Percentiles rank a stretch among this genome's conserved stretches.
phyloP scores from a whole-genome alignment of 2,797 vertebrate species.

The Anolis apletophallus region DNA sequence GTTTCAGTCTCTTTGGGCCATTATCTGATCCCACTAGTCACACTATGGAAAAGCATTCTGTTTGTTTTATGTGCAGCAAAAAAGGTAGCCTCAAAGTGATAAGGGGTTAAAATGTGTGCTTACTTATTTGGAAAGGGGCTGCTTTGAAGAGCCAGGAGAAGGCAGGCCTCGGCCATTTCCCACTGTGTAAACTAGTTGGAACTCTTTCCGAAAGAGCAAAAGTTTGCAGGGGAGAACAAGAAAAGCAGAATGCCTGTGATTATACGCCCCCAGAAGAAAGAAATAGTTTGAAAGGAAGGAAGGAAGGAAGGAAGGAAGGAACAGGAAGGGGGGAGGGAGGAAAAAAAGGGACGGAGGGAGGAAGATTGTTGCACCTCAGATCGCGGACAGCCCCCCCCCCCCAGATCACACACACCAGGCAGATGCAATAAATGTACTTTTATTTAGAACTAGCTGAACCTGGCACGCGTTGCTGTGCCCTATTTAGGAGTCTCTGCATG shows the following conservation, averaged over 20 bases:
- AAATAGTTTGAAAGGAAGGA: constrained; percentile 27
- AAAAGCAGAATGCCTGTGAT: neutral
- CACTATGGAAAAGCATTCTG: constrained; percentile 82
- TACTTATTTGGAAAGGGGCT: constrained; percentile 74
- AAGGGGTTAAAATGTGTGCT: constrained; percentile 77
- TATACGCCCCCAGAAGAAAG: constrained; percentile 25
- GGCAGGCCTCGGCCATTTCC: constrained; percentile 65
- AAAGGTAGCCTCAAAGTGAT: constrained; percentile 75
- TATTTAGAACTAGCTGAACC: no score
- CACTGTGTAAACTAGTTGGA: constrained; percentile 74
- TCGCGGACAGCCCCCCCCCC: no score
- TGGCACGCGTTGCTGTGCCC: no score
- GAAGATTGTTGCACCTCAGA: no score
- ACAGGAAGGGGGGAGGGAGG: no score
- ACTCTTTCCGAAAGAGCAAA: constrained; percentile 67
- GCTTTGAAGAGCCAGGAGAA: constrained; percentile 67
- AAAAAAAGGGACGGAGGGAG: no score
- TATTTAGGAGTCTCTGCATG: no score
- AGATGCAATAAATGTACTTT: no score
- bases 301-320: neutral
- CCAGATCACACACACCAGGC: no score
- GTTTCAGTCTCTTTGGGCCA: constrained; percentile 76
- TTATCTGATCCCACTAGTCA: constrained; percentile 84
- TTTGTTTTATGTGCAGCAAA: constrained; percentile 33
- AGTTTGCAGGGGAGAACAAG: constrained; percentile 7